Conservation (phyloP, 2,113 vertebrate genomes). For the Glareola pratincola region DNA sequence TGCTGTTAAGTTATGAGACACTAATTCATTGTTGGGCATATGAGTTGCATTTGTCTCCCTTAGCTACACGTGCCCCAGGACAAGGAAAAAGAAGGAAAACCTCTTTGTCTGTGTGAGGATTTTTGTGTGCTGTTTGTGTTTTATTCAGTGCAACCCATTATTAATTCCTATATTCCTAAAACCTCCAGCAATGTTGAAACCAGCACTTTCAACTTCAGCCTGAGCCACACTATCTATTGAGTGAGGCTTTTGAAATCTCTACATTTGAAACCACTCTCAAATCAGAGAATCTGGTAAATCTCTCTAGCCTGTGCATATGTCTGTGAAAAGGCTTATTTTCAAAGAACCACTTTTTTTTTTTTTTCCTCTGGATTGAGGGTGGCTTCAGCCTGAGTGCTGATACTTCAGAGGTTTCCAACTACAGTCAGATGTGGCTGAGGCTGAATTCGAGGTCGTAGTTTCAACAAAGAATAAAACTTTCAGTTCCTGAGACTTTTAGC, state of each 20-base stretch:
- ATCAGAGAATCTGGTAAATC: constrained; percentile 18
- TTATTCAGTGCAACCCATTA: constrained; percentile 25
- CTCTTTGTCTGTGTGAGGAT: not conserved
- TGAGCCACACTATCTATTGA: not conserved
- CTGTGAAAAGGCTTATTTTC: constrained; percentile 20
- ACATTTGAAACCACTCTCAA: constrained; percentile 20
- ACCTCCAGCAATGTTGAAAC: not conserved
- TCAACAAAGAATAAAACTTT: not conserved
- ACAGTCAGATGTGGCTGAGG: not conserved
- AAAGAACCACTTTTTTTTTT: not conserved
- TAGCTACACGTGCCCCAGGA: not conserved
- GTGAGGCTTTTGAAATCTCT: not conserved
- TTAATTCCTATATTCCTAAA: constrained; percentile 18
- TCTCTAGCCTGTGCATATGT: not conserved
- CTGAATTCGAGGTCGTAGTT: not conserved
- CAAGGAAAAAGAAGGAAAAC: not conserved
- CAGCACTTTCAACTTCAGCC: not conserved
- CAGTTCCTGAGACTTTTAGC: not conserved
- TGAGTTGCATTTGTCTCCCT: not conserved
- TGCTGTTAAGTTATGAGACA: not conserved
- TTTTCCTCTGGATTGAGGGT: not conserved
- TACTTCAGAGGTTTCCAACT: not conserved
- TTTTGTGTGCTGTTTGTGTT: constrained; percentile 31
- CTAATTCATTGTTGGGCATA: not conserved
- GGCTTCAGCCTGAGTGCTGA: not conserved